These are phyloP conservation scores for Diarsia dahlii DNA, from an alignment of 2,888 invertebrate genomes.

Conservation along the genomic window DNA sequence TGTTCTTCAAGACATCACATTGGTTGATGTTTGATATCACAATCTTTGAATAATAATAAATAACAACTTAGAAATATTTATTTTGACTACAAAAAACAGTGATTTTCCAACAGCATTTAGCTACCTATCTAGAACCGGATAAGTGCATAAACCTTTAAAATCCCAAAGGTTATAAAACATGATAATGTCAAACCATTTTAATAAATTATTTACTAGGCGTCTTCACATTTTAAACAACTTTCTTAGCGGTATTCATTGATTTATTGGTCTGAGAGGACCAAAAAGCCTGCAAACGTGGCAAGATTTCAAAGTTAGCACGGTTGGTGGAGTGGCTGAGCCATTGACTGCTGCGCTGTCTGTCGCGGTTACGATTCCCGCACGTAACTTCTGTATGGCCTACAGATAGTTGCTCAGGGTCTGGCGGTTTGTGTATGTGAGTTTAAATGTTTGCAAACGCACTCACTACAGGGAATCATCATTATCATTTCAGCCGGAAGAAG, in stretches of 20 bases:
- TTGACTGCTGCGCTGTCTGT: no score
- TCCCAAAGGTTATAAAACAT: constrained; percentile 57
- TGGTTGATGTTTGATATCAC: not conserved
- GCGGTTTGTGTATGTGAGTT: no score
- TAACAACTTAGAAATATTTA: not conserved
- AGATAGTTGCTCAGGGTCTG: no score
- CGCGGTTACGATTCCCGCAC: no score
- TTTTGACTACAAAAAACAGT: not conserved
- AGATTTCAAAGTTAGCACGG: not conserved
- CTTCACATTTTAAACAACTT: not conserved
- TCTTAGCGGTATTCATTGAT: not conserved
- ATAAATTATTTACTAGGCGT: no score
- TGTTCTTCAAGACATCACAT: not conserved
- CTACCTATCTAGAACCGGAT: constrained; percentile 40
- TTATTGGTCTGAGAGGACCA: not conserved
- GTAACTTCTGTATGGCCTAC: no score
- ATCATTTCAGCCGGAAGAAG: no score
- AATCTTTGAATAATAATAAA: constrained; percentile 1
- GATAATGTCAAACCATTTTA: constrained; percentile 54
- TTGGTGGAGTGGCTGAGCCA: no score
- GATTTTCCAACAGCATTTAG: not conserved
- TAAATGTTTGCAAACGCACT: no score
- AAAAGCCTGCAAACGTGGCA: not conserved
- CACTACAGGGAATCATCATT: no score
- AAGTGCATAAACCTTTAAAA: constrained; percentile 47